phyloP scores from a whole-genome alignment of 2,113 vertebrate genomes.

The Rhadina sibilatrix region DNA sequence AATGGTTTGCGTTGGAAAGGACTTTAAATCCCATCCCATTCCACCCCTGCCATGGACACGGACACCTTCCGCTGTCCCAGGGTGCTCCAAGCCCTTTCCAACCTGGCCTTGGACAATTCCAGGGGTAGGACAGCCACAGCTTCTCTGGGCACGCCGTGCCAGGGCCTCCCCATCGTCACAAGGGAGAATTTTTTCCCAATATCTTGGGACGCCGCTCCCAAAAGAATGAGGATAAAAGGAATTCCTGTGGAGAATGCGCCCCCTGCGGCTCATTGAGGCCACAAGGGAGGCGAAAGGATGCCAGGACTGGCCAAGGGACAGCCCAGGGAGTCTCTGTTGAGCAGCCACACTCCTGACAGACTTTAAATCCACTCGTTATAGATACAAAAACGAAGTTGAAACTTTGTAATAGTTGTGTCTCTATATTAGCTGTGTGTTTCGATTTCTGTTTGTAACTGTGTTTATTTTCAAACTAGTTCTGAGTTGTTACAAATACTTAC shows the following conservation, averaged over 20 bases:
- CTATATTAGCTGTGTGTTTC: no score
- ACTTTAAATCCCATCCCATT: rapidly evolving
- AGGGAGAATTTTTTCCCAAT: neutral
- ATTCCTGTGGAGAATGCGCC: neutral
- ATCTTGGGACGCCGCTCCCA: neutral
- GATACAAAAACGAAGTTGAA: no score
- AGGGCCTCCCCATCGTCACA: rapidly evolving
- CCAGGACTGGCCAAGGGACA: rapidly evolving
- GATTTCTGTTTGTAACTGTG: no score
- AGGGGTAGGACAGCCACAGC: neutral
- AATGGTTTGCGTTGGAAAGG: neutral
- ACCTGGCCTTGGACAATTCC: rapidly evolving
- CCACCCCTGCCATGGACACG: rapidly evolving
- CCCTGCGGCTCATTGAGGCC: neutral
- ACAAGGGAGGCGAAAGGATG: neutral
- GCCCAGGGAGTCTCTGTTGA: no score
- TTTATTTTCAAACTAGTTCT: no score
- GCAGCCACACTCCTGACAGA: neutral
- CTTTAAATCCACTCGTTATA: neutral
- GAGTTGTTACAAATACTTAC: no score
- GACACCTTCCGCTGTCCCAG: rapidly evolving
- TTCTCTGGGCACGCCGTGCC: neutral
- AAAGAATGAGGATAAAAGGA: neutral
- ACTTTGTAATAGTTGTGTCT: no score
- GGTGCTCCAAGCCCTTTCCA: rapidly evolving